Conservation (phyloP, 2,888 invertebrate species). For the Athalia rosae region DNA sequence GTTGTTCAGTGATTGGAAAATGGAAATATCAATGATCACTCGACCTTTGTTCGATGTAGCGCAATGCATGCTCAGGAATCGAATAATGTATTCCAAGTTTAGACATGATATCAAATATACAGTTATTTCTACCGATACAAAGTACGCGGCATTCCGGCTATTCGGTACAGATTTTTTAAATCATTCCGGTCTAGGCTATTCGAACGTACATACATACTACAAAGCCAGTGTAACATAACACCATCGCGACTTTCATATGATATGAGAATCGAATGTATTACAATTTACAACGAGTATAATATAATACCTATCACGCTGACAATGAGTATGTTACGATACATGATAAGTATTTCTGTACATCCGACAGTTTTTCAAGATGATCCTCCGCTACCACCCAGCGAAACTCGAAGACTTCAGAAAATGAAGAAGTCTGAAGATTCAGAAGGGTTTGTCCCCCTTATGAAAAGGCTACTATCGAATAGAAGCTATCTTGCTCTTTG, state of each 20-base stretch:
- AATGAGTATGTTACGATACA: neutral
- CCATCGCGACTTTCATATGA: neutral
- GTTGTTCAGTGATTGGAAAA: neutral
- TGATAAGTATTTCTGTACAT: neutral
- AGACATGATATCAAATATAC: slow-evolving; percentile 8
- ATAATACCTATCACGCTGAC: neutral
- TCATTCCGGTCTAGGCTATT: neutral
- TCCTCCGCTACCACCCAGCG: slow-evolving; percentile 77
- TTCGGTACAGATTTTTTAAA: slow-evolving; percentile 14
- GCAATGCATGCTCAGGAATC: neutral
- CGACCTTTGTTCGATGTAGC: slow-evolving; percentile 16
- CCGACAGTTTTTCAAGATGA: slow-evolving; percentile 76
- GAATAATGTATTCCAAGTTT: slow-evolving; percentile 17
- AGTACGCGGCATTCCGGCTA: slow-evolving; percentile 7
- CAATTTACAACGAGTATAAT: neutral
- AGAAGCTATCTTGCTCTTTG: slow-evolving; percentile 75
- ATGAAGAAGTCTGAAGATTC: slow-evolving; percentile 22
- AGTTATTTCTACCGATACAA: slow-evolving; percentile 25
- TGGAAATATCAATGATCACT: slow-evolving; percentile 20
- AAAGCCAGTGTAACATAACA: neutral
- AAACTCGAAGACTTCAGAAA: slow-evolving; percentile 47
- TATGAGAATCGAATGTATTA: neutral
- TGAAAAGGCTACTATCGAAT: slow-evolving; percentile 74
- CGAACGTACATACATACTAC: neutral
- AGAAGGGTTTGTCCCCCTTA: slow-evolving; percentile 29